These are phyloP conservation scores for Stichodactyla mertensii DNA, from an alignment of 64 coral and sea anemone genomes.

Conservation along the genomic window DNA sequence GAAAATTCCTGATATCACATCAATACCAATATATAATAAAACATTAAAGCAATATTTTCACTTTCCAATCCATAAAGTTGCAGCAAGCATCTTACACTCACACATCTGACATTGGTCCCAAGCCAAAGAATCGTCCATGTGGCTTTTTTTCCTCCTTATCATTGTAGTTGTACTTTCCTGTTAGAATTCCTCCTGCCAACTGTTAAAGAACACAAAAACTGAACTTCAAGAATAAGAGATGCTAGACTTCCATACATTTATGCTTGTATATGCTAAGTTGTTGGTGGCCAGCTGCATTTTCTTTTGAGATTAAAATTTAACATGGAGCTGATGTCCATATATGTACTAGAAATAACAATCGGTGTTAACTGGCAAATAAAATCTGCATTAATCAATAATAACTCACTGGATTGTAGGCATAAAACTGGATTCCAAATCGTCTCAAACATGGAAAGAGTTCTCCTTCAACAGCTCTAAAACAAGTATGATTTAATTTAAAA, in stretches of 20 bases:
- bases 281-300: too few species aligned
- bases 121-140: slow-evolving; percentile 63
- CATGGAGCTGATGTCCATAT: too few species aligned
- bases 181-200: slow-evolving; percentile 72
- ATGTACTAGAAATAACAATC: background rate
- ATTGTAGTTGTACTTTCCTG: slow-evolving; percentile 60
- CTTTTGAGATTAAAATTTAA: too few species aligned
- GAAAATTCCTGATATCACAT: too few species aligned
- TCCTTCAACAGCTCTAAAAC: slow-evolving; percentile 64
- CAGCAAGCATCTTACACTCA: slow-evolving; percentile 9
- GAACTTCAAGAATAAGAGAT: background rate
- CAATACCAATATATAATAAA: too few species aligned
- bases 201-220: background rate
- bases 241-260: background rate
- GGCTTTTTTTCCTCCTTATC: slow-evolving; percentile 57
- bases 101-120: slow-evolving; percentile 49
- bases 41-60: too few species aligned
- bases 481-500: background rate
- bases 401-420: slow-evolving; percentile 98
- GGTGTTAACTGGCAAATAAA: too few species aligned
- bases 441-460: slow-evolving; percentile 93
- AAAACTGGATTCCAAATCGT: slow-evolving; percentile 80
- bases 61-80: too few species aligned
- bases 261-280: too few species aligned
- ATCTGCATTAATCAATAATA: background rate